Percentiles rank a stretch among this genome's conserved stretches.
Conservation (phyloP, 2,888 invertebrate genomes). For the Linnaemya vulpina region DNA sequence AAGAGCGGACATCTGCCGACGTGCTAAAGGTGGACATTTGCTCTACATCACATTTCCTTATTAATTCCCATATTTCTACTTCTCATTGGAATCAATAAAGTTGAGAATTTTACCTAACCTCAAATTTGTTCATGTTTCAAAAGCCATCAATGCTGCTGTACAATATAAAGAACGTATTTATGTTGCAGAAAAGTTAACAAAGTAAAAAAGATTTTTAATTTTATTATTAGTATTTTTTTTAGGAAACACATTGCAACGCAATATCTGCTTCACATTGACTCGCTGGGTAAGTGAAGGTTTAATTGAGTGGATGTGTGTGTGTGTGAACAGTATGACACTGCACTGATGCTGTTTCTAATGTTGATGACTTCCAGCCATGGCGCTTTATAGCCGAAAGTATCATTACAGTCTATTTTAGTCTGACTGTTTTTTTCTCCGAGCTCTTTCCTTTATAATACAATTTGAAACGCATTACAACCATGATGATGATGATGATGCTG, state of each 20-base stretch:
- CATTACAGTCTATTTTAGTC: constrained; percentile 1
- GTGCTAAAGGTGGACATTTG: no score
- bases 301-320: neutral
- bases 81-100: no score
- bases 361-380: constrained; percentile 58
- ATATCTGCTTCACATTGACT: constrained; percentile 26
- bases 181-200: constrained; percentile 53
- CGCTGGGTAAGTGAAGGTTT: neutral
- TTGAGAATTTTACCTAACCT: no score
- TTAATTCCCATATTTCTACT: no score
- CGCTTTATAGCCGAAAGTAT: constrained; percentile 50
- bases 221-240: no score
- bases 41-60: no score
- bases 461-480: neutral
- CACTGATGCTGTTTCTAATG: constrained; percentile 3
- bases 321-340: neutral
- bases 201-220: neutral
- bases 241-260: constrained; percentile 23
- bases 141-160: no score
- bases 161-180: constrained; percentile 22
- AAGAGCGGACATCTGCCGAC: no score
- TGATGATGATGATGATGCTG: constrained; percentile 16
- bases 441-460: constrained; percentile 29
- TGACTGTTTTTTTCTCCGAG: neutral
- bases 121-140: no score